Conservation (phyloP, 2,888 invertebrate species). For the Gari tellinella region DNA sequence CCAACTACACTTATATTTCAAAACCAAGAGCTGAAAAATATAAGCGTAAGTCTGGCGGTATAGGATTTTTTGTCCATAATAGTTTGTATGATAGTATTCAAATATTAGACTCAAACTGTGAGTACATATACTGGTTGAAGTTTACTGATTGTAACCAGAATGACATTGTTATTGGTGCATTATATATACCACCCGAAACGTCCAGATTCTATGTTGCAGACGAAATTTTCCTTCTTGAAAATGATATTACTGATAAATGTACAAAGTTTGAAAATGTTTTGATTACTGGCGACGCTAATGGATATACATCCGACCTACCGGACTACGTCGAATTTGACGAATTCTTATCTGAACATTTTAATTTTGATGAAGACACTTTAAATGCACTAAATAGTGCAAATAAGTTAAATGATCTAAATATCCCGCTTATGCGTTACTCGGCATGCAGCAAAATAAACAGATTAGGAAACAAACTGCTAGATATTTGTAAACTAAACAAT, state of each 20-base stretch:
- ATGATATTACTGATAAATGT: constrained; percentile 7
- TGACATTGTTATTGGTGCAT: background rate
- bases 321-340: constrained; percentile 10
- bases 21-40: constrained; percentile 1
- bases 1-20: background rate
- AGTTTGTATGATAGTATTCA: background rate
- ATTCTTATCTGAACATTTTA: constrained; percentile 7
- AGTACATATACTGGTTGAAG: constrained; percentile 18
- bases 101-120: constrained; percentile 10
- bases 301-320: background rate
- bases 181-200: constrained; percentile 11
- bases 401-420: too few species aligned
- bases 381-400: too few species aligned
- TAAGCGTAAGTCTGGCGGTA: constrained; percentile 21
- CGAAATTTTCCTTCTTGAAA: constrained; percentile 13
- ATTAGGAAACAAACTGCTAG: too few species aligned
- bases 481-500: too few species aligned
- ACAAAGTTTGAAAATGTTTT: constrained; percentile 2
- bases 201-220: constrained; percentile 22
- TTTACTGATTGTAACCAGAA: background rate
- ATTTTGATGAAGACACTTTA: constrained; percentile 4
- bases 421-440: too few species aligned
- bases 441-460: too few species aligned
- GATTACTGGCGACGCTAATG: constrained; percentile 10
- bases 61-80: constrained; percentile 10